Evolutionary conservation across 2,113 vertebrate genomes (phyloP), one percentile per base, ranked within the genome.

Genomic region (Dipodomys merriami): DNA sequence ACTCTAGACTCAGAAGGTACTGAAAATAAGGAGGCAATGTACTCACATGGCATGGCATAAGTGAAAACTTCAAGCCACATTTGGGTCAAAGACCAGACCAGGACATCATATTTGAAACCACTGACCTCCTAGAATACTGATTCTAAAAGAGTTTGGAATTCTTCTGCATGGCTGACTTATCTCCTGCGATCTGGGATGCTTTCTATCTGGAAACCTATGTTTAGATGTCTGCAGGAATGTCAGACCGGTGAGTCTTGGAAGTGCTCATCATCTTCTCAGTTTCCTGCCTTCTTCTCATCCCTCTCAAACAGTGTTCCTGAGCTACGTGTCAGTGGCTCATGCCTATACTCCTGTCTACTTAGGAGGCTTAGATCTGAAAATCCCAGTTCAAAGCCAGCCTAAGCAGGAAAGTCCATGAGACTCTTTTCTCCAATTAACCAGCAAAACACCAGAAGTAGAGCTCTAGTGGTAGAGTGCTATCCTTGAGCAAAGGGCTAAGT

Each of bases 221-320:
- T 57, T 13, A 30, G 30, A 2, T 3, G 10, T 27, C 6, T 3
- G 10, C 4, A 27, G 33, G 23, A 29, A 79, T 35, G 33, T 3
- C 19, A 13, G 4, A 8, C 18, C 22, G 12, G 2, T 2, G 0
- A 57, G 30, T 20, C 74, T 57, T 39, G 60, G 1, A 78, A 33
- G 60, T 79, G 18, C 7, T 20, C 22, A 46, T 88, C 4, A 46
- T 57, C 49, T 39, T 20, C 18, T 25, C 3, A 27, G 33, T 9
- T 29, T 67, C 30, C 57, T 73, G 11, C 25, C 46, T 11, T 76
- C n/a, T 22, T 39, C 6, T 23, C 3, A 8, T 25, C 5, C 5
- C 15, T 11, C 30, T 53, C 39, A 33, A 25, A 19, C 20, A 33
- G 10, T 23, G 44, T 60, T 80, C 46, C n/a, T 67, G 7, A 94